Conservation (phyloP, 1,140 invertebrate species). For the Pogonomyrmex barbatus region DNA sequence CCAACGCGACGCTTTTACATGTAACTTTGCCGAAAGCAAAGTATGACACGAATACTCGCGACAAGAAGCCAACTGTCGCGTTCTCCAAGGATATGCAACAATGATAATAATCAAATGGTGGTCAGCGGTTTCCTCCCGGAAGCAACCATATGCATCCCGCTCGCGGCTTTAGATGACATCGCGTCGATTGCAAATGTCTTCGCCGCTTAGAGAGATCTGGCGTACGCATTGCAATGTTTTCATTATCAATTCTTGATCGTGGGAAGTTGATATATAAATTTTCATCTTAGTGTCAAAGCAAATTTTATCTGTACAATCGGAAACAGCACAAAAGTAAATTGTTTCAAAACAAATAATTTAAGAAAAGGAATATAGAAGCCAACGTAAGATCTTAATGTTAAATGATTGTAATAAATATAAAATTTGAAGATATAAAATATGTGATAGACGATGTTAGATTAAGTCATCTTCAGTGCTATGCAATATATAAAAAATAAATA, state of each 20-base stretch:
- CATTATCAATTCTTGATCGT: neutral
- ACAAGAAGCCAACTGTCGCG: constrained; percentile 62
- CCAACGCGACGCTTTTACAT: constrained; percentile 61
- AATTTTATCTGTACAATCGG: neutral
- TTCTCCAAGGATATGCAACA: constrained; percentile 63
- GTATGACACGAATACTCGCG: constrained; percentile 66
- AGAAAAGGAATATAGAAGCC: too few species aligned
- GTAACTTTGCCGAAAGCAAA: constrained; percentile 55
- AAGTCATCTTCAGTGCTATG: too few species aligned
- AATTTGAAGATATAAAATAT: too few species aligned
- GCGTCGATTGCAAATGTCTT: neutral
- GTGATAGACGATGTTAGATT: too few species aligned
- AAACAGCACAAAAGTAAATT: neutral
- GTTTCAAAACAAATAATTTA: neutral
- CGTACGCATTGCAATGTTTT: neutral
- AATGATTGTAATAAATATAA: too few species aligned
- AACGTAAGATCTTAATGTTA: too few species aligned
- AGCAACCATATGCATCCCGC: constrained; percentile 41
- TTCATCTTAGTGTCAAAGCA: neutral
- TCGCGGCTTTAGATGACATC: constrained; percentile 1
- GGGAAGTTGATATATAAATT: neutral
- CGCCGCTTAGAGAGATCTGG: neutral
- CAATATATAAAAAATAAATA: too few species aligned
- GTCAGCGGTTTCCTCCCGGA: constrained; percentile 13
- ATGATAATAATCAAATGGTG: constrained; percentile 68